phyloP scores from a whole-genome alignment of 1,140 invertebrate species.

The Drosophila varians region DNA sequence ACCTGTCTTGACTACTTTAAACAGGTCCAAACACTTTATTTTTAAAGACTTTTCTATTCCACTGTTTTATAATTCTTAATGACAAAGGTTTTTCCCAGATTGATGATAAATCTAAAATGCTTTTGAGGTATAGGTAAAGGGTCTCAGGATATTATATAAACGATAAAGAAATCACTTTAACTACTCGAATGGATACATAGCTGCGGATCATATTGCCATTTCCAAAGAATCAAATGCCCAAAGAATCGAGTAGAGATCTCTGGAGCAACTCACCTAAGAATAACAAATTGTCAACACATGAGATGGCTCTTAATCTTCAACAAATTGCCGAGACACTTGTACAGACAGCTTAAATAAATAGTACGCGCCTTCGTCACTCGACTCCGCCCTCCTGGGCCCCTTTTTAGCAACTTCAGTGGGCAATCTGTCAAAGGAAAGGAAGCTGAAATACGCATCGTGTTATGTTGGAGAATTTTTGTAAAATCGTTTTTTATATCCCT shows the following conservation, averaged over 20 bases:
- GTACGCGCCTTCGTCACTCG: constrained; percentile 46
- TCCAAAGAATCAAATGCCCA: no score
- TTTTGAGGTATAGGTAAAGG: no score
- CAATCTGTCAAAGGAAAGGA: constrained; percentile 64
- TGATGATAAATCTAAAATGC: no score
- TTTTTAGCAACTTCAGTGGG: constrained; percentile 28
- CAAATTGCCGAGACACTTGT: constrained; percentile 77
- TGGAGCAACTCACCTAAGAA: constrained; percentile 17
- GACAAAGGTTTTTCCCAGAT: no score
- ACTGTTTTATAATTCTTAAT: no score
- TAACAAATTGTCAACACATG: constrained; percentile 81
- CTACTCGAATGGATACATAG: no score
- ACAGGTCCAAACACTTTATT: no score
- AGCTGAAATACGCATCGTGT: constrained; percentile 60
- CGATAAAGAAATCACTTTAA: no score
- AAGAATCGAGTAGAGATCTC: constrained; percentile 4
- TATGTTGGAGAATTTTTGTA: constrained; percentile 70
- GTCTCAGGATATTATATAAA: no score
- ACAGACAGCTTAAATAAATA: constrained; percentile 77
- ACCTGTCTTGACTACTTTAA: constrained; percentile 11
- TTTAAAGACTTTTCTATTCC: not conserved
- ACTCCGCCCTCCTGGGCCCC: not conserved
- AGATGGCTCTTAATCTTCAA: constrained; percentile 80
- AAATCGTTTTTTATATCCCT: constrained; percentile 54
- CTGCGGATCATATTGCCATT: no score